Conservation (phyloP, 2,797 vertebrate genomes). For the Tauraco hartlaubi region DNA sequence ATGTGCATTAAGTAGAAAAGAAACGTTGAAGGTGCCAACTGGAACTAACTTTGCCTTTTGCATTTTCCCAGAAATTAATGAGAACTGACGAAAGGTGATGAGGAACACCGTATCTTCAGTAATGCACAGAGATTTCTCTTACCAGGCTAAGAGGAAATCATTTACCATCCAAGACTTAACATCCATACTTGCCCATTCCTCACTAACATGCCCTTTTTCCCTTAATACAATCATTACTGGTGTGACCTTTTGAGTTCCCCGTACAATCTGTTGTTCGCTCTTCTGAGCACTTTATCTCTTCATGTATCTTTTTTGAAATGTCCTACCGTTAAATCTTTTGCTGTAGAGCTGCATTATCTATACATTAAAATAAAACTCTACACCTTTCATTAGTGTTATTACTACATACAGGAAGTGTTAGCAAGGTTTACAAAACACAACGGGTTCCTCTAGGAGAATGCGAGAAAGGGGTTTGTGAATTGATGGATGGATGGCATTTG, state of each 20-base stretch:
- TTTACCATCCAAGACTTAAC: background rate
- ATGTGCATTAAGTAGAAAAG: background rate
- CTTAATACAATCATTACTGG: background rate
- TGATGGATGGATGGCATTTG: background rate
- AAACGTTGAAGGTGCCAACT: background rate
- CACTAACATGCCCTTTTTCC: background rate
- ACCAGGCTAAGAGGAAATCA: background rate
- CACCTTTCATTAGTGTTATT: background rate
- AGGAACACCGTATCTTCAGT: background rate
- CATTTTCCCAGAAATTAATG: background rate
- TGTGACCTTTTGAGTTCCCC: background rate
- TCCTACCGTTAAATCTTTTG: background rate
- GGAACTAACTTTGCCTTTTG: background rate
- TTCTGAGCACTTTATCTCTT: background rate
- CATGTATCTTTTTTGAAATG: background rate
- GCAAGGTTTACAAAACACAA: background rate
- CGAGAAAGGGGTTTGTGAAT: background rate
- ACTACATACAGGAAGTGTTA: background rate
- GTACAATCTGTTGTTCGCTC: background rate
- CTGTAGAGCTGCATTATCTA: background rate
- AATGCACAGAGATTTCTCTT: background rate
- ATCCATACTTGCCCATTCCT: background rate
- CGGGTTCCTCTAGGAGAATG: background rate
- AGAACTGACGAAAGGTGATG: background rate
- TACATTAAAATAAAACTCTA: background rate